A percentile compares a stretch with the other conserved stretches of the same genome.
Conservation (phyloP, 2,797 vertebrate genomes). For the Brachyalestes nurse region DNA sequence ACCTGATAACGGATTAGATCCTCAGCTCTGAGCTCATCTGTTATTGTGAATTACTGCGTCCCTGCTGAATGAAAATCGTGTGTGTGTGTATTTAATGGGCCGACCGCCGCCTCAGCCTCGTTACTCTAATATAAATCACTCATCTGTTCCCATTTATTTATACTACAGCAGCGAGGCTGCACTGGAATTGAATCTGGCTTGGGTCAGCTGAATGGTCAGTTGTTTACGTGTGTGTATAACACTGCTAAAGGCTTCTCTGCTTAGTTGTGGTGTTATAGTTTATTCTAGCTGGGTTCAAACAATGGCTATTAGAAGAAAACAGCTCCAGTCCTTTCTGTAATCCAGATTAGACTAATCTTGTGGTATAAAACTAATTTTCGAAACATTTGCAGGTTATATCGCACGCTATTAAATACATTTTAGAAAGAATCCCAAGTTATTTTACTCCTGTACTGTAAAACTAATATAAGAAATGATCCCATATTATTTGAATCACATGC, state of each 20-base stretch:
- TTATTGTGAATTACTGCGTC: background rate
- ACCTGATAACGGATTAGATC: background rate
- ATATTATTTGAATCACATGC: no score
- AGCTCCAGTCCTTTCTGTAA: no score
- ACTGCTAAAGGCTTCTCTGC: background rate
- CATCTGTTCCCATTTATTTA: background rate
- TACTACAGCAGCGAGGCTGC: background rate
- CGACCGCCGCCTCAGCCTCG: background rate
- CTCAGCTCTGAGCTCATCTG: background rate
- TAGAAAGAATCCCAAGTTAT: no score
- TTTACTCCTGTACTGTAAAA: no score
- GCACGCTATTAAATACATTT: no score
- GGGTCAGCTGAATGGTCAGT: background rate
- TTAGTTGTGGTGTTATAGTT: background rate
- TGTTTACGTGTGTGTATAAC: background rate
- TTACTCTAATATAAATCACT: constrained; percentile 7
- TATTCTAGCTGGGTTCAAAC: no score
- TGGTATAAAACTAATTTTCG: no score
- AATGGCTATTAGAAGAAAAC: no score
- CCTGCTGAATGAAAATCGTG: background rate
- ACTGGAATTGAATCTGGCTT: background rate
- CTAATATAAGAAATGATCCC: no score
- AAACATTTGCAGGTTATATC: no score
- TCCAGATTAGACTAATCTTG: no score
- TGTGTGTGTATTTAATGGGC: background rate